These are phyloP conservation scores for Pseudoatta argentina DNA, from an alignment of 1,140 invertebrate genomes.

Conservation along the genomic window DNA sequence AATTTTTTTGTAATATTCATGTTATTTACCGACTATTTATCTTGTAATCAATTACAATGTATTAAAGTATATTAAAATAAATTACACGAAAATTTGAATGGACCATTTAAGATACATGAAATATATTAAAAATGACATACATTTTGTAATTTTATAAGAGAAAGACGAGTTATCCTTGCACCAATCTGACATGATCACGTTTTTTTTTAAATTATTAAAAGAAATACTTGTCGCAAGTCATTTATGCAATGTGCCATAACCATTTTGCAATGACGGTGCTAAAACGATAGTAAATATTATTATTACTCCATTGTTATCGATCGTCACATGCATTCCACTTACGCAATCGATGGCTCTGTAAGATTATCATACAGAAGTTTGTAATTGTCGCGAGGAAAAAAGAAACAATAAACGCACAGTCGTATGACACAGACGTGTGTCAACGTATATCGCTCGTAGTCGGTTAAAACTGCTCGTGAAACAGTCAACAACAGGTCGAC, in stretches of 20 bases:
- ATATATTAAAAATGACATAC: no score
- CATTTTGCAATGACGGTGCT: slow-evolving; percentile 1
- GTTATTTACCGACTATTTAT: no score
- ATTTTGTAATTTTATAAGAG: background rate
- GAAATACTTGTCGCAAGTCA: background rate
- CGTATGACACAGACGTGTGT: background rate
- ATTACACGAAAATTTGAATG: no score
- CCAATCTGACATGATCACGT: background rate
- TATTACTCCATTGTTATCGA: background rate
- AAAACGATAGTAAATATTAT: slow-evolving; percentile 21
- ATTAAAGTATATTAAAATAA: no score
- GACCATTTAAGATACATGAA: no score
- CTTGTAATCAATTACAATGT: no score
- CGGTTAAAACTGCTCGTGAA: background rate
- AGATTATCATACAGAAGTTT: background rate
- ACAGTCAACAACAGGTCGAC: background rate
- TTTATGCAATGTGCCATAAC: slow-evolving; percentile 2
- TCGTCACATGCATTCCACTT: slow-evolving; percentile 41
- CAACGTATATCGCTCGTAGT: background rate
- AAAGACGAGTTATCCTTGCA: background rate
- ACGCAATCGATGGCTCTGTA: slow-evolving; percentile 7
- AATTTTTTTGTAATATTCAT: no score
- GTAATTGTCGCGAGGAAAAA: slow-evolving; percentile 4
- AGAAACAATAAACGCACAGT: slow-evolving; percentile 42
- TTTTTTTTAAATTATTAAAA: background rate